These are phyloP conservation scores for Denticeps clupeoides DNA, from an alignment of 2,797 vertebrate species.

Conservation along the genomic window DNA sequence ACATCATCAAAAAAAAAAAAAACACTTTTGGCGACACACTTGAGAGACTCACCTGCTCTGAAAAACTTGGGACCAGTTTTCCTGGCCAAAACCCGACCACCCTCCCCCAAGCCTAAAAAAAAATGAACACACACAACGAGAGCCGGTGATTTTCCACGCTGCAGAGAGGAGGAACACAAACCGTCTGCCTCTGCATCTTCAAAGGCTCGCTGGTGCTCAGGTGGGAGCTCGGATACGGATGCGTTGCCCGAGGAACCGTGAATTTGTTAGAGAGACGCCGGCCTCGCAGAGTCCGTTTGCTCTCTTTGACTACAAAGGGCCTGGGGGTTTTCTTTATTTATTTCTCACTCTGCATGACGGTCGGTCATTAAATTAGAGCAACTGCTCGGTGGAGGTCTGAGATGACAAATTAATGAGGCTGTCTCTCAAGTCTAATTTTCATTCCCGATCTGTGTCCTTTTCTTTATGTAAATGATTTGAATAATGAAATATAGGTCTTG, in stretches of 20 bases:
- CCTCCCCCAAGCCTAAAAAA: not conserved
- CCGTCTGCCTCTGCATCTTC: not conserved
- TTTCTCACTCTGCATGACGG: constrained; percentile 29
- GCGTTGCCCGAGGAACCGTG: constrained; percentile 26
- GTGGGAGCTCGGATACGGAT: constrained; percentile 26
- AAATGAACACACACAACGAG: not conserved
- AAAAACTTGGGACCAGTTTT: constrained; percentile 64
- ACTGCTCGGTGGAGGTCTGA: constrained; percentile 25
- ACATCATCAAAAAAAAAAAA: too few relatives aligned
- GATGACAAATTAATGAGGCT: constrained; percentile 38
- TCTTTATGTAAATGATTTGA: not conserved
- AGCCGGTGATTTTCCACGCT: constrained; percentile 13
- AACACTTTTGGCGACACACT: too few relatives aligned
- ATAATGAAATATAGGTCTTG: not conserved
- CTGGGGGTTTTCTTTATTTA: too few relatives aligned
- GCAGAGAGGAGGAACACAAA: constrained; percentile 5
- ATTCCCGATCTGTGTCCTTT: not conserved
- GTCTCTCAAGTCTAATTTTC: constrained; percentile 12
- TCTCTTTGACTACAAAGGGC: constrained; percentile 22
- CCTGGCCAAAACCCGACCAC: too few relatives aligned
- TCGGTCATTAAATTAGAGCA: constrained; percentile 44
- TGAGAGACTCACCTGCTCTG: too few relatives aligned
- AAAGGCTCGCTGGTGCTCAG: constrained; percentile 16
- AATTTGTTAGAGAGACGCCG: constrained; percentile 34
- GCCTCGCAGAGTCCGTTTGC: constrained; percentile 46